phyloP scores from a whole-genome alignment of 2,888 invertebrate genomes.

The Orthonychiurus folsomi region DNA sequence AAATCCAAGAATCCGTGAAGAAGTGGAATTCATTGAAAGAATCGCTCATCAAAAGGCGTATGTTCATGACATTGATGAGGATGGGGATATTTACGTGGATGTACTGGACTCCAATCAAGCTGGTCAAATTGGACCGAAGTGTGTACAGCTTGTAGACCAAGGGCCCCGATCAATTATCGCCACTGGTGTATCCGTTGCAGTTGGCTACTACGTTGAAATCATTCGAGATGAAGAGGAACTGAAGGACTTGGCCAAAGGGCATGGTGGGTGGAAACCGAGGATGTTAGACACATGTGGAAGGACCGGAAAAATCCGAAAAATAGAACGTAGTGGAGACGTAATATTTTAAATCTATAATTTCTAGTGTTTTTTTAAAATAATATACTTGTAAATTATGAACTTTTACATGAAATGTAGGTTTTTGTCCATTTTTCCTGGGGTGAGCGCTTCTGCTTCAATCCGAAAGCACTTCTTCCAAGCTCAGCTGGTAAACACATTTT shows the following conservation, averaged over 20 bases:
- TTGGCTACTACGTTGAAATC: conserved; percentile 11
- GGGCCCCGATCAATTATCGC: background rate
- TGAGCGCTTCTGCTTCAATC: conserved; percentile 6
- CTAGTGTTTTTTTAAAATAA: background rate
- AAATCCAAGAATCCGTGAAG: background rate
- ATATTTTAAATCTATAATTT: background rate
- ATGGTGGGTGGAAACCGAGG: conserved; percentile 11
- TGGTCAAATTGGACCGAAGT: conserved; percentile 7
- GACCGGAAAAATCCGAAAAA: conserved; percentile 9
- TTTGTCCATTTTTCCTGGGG: conserved; percentile 15
- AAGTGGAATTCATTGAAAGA: background rate
- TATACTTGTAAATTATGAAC: too few relatives aligned
- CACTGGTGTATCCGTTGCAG: conserved; percentile 1
- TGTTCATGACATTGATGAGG: conserved; percentile 13
- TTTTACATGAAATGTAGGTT: background rate
- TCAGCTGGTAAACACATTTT: conserved; percentile 5
- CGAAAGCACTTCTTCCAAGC: background rate
- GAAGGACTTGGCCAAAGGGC: conserved; percentile 5
- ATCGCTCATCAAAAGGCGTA: conserved; percentile 9
- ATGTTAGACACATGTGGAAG: conserved; percentile 14
- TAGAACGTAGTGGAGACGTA: background rate
- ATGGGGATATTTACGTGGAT: conserved; percentile 10
- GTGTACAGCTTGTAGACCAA: background rate
- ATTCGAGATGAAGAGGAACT: conserved; percentile 6
- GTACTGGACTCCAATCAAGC: conserved; percentile 8